Evolutionary conservation across 2,797 vertebrate genomes (phyloP).

Genomic region (Jordanella pulchra): DNA sequence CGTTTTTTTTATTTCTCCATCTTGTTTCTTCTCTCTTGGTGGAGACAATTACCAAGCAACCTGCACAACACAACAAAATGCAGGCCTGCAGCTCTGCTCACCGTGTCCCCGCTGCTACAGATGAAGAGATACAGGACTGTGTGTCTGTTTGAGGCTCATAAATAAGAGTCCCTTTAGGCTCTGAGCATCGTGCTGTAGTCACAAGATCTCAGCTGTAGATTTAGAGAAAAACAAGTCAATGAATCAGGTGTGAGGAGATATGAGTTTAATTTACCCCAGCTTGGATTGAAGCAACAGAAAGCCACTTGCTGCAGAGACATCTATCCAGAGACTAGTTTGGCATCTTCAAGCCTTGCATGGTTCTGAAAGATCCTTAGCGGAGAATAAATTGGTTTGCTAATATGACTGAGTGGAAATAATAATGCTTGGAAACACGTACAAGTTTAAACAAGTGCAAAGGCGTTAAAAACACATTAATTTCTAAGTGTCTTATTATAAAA

Average conservation of each 20-base stretch:
- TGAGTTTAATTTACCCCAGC: slow-evolving; percentile 55
- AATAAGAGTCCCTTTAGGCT: slow-evolving; percentile 47
- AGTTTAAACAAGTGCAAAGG: slow-evolving; percentile 22
- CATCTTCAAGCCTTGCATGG: slow-evolving; percentile 21
- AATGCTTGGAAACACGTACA: slow-evolving; percentile 8
- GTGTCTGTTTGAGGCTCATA: slow-evolving; percentile 45
- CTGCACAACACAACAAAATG: slow-evolving; percentile 67
- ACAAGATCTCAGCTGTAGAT: slow-evolving; percentile 39
- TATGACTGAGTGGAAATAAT: background rate
- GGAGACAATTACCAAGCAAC: slow-evolving; percentile 76
- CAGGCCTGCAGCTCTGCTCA: slow-evolving; percentile 55
- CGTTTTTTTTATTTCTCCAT: slow-evolving; percentile 44
- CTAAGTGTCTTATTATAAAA: slow-evolving; percentile 22
- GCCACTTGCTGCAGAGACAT: slow-evolving; percentile 23
- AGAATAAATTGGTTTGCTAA: slow-evolving; percentile 6
- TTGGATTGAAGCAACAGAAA: slow-evolving; percentile 23
- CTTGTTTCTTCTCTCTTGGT: slow-evolving; percentile 59
- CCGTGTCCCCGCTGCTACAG: slow-evolving; percentile 59
- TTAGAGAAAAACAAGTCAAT: slow-evolving; percentile 18
- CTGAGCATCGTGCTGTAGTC: slow-evolving; percentile 46
- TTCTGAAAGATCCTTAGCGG: slow-evolving; percentile 12
- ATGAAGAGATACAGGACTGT: slow-evolving; percentile 62
- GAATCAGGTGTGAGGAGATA: slow-evolving; percentile 39
- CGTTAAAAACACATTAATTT: slow-evolving; percentile 14
- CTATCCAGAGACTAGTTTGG: slow-evolving; percentile 11